phyloP scores from a whole-genome alignment of 2,888 invertebrate species.

The Conomelus anceps region DNA sequence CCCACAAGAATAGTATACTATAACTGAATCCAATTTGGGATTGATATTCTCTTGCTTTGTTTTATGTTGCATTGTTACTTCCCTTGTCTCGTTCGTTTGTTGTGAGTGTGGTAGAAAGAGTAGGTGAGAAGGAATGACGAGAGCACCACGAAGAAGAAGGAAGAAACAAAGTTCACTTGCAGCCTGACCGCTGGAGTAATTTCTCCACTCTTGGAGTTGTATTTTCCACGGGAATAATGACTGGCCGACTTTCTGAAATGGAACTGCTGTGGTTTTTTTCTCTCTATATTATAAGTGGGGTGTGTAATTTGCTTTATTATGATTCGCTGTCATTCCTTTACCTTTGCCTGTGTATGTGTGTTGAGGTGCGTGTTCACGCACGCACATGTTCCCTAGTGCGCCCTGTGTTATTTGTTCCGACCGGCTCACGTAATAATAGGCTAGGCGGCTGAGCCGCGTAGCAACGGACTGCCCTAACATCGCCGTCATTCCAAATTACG shows the following conservation, averaged over 20 bases:
- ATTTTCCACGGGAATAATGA: neutral
- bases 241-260: conserved; percentile 8
- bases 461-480: neutral
- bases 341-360: neutral
- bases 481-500: conserved; percentile 9
- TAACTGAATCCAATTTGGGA: too few relatives aligned
- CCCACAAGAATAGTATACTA: too few relatives aligned
- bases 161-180: neutral
- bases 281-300: conserved; percentile 10
- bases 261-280: neutral
- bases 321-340: conserved; percentile 1
- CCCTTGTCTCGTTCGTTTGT: too few relatives aligned
- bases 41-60: too few relatives aligned
- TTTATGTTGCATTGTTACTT: too few relatives aligned
- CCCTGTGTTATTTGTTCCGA: neutral
- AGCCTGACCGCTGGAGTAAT: neutral
- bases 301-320: conserved; percentile 10
- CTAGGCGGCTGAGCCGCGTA: neutral
- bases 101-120: neutral
- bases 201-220: neutral
- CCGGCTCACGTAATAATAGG: neutral
- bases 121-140: neutral
- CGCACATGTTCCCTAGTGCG: neutral
- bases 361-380: neutral
- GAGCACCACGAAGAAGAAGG: neutral